Evolutionary conservation across 2,888 invertebrate genomes (phyloP).

Genomic region (Ganaspis brasiliensis): DNA sequence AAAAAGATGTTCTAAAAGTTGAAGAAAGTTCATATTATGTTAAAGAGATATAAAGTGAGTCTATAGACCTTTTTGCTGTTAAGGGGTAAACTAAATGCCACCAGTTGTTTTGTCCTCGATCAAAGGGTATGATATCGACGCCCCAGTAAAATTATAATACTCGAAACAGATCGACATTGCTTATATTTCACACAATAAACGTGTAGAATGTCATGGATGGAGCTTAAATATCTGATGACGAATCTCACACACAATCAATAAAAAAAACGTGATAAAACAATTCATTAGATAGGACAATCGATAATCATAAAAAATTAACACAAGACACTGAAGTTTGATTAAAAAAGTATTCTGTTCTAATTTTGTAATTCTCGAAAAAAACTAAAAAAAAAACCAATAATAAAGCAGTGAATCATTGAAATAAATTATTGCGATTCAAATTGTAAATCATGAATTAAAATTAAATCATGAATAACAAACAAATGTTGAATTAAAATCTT

Average conservation of each 20-base stretch:
- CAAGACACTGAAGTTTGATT: not conserved
- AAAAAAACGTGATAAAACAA: not conserved
- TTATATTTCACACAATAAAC: not conserved
- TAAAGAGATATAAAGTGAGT: slow-evolving; percentile 1
- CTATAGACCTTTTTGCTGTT: not conserved
- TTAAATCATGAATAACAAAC: too few species aligned
- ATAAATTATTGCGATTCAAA: too few species aligned
- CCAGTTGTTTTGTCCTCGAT: slow-evolving; percentile 38
- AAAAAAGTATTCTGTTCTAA: not conserved
- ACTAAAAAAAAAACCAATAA: not conserved
- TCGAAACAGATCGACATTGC: slow-evolving; percentile 20
- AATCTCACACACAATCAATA: slow-evolving; percentile 31
- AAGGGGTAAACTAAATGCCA: slow-evolving; percentile 29
- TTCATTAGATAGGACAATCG: not conserved
- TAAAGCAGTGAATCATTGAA: too few species aligned
- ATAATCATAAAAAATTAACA: not conserved
- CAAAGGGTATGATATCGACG: slow-evolving; percentile 40
- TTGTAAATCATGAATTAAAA: too few species aligned
- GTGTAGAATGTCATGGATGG: slow-evolving; percentile 33
- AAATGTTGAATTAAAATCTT: too few species aligned
- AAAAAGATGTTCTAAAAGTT: not conserved
- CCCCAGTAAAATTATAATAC: slow-evolving; percentile 24
- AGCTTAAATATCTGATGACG: slow-evolving; percentile 10
- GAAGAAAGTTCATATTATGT: not conserved
- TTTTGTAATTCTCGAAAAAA: too few species aligned